Evolutionary conservation across 2,797 vertebrate genomes (phyloP), one percentile per base, ranked within the genome.

Genomic region (Microctenopoma steveboyesi): DNA sequence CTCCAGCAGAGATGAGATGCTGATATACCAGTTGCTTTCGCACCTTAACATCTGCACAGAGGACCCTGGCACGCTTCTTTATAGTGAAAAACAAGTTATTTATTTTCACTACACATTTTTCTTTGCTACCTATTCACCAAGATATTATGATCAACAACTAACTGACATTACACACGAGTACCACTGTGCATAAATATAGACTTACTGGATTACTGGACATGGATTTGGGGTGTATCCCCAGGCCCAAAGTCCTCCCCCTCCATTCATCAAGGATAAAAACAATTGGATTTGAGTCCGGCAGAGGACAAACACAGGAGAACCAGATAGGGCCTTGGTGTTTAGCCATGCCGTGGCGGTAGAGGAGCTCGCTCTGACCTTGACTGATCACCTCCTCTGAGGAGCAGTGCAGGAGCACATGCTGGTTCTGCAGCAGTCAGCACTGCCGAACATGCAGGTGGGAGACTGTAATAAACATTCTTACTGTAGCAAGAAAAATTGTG

Each of bases 351-450:
- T 46, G 69, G 72, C 51, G 63, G 84, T 47, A 79, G 51, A 73
- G 70, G 54, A 46, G 57, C 42, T 52, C 59, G 53, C 46, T 58
- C 52, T 46, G 87, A 84, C 85, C 89, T 89, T 90, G 90, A 87
- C 84, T 86, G 82, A 90, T 92, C 85, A 81, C 82, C 75, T 76
- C 75, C 68, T 65, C 48, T 33, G 69, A 64, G 66, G 69, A 69
- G 61, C 46, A 43, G 74, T 54, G 66, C 40, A 74, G 54, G 54
- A 50, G 67, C 55, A 13, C 50, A 15, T 42, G 48, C 40, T 30
- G 37, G 12, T 84, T 86, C 71, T 86, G 81, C 81, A 77, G 52
- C 46, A 88, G 85, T 89, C 88, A 89, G 86, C 87, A 81, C 49
- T 61, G 72, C 67, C 59, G 53, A 47, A 22, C 42, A 30, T 3